phyloP scores from a whole-genome alignment of 2,113 vertebrate species.

The Sapayoa aenigma region DNA sequence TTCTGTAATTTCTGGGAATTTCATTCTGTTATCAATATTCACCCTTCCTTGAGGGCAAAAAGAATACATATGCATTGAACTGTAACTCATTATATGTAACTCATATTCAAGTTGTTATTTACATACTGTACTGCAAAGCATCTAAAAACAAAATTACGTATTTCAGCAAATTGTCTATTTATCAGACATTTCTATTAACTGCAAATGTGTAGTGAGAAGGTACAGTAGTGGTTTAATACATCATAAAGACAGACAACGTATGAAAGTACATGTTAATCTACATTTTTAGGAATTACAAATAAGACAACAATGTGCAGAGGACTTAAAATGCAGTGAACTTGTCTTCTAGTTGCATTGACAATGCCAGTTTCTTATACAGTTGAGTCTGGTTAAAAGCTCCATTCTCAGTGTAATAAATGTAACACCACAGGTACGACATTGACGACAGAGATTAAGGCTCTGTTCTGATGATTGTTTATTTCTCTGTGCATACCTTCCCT shows the following conservation, averaged over 20 bases:
- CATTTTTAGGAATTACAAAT: slow-evolving; percentile 33
- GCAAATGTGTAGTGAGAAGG: not conserved
- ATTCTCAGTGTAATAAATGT: slow-evolving; percentile 18
- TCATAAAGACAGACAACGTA: slow-evolving; percentile 5
- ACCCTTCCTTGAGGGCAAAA: not conserved
- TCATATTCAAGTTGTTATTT: not conserved
- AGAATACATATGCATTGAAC: not conserved
- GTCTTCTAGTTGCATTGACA: not conserved
- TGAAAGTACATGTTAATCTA: slow-evolving; percentile 9
- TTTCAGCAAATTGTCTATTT: not conserved
- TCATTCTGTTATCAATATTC: not conserved
- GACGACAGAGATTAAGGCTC: slow-evolving; percentile 48
- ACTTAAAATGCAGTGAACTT: slow-evolving; percentile 26
- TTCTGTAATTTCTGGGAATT: not conserved
- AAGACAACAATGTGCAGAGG: slow-evolving; percentile 27
- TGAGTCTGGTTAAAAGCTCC: slow-evolving; percentile 27
- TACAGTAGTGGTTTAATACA: slow-evolving; percentile 20
- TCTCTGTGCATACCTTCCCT: not conserved
- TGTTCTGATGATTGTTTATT: slow-evolving; percentile 18
- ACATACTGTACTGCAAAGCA: not conserved
- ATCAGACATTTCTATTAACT: slow-evolving; percentile 9
- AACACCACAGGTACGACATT: slow-evolving; percentile 32
- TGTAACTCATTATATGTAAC: not conserved
- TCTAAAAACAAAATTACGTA: not conserved
- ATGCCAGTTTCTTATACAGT: not conserved